Conservation (phyloP, 2,113 vertebrate species). For the Halichoerus grypus region DNA sequence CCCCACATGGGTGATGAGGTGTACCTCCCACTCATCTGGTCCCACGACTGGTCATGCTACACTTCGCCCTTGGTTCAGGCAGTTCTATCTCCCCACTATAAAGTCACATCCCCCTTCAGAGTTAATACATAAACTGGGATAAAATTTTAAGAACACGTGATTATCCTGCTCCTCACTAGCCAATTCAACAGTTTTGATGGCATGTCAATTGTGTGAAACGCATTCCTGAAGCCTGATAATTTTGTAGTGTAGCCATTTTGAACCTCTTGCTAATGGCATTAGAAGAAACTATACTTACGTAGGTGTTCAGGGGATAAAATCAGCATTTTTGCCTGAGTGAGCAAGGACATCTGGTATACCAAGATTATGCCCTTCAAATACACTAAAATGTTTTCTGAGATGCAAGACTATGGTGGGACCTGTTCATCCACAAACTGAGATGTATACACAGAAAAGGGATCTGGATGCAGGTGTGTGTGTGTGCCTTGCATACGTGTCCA, state of each 20-base stretch:
- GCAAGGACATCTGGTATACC: not conserved
- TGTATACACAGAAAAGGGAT: not conserved
- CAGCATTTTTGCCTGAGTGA: not conserved
- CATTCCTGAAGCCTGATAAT: not conserved
- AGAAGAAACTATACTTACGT: not conserved
- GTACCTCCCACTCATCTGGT: not conserved
- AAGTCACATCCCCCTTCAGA: not conserved
- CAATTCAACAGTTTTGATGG: not conserved
- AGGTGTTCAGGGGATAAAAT: not conserved
- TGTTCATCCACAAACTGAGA: not conserved
- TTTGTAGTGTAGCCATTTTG: not conserved
- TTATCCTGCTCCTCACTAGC: not conserved
- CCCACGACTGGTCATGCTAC: not conserved
- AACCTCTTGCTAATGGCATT: not conserved
- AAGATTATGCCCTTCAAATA: not conserved
- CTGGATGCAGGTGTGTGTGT: not conserved
- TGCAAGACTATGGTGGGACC: not conserved
- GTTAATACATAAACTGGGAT: not conserved
- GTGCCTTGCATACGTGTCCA: not conserved
- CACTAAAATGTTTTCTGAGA: not conserved
- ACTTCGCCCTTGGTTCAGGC: not conserved
- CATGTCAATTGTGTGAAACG: not conserved
- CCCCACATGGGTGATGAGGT: not conserved
- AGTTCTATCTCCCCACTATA: not conserved
- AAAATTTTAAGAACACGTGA: not conserved